These are phyloP conservation scores for Acanthaster planci DNA, from an alignment of 35 echinoderm and acorn worm species.

Conservation along the genomic window DNA sequence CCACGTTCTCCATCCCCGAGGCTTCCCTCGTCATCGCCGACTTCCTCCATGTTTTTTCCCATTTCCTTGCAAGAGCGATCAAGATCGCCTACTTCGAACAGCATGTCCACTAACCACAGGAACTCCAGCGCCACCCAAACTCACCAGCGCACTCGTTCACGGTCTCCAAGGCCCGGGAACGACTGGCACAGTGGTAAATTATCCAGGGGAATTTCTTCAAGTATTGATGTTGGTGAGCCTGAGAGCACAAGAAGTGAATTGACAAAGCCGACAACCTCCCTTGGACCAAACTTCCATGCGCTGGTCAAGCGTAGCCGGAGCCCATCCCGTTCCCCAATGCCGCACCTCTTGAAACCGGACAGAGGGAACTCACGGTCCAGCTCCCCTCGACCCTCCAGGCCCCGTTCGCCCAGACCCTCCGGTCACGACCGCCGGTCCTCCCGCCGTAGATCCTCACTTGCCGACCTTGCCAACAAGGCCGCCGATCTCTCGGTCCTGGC, in stretches of 20 bases:
- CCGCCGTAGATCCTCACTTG: not conserved
- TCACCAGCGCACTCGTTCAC: not conserved
- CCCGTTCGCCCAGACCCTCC: slow-evolving; percentile 8
- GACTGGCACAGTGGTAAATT: not conserved
- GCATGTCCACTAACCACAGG: not conserved
- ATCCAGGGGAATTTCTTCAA: not conserved
- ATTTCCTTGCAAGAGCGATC: slow-evolving; percentile 2
- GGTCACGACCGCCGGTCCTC: not conserved
- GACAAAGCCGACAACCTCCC: not conserved
- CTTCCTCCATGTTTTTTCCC: not conserved
- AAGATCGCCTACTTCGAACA: slow-evolving; percentile 14
- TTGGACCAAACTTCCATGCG: not conserved
- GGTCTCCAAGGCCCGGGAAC: not conserved
- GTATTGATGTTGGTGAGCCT: not conserved
- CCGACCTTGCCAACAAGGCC: not conserved
- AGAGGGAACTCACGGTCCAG: not conserved
- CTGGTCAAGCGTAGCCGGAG: not conserved
- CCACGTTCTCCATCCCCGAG: slow-evolving; percentile 15
- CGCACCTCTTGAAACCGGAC: slow-evolving; percentile 1
- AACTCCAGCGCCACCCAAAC: not conserved
- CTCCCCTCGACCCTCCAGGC: not conserved
- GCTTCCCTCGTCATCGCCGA: not conserved
- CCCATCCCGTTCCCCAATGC: not conserved
- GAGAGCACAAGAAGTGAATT: slow-evolving; percentile 7
- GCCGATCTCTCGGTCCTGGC: not conserved